These are phyloP conservation scores for Nothura maculosa DNA, from an alignment of 2,797 vertebrate genomes.

Conservation along the genomic window DNA sequence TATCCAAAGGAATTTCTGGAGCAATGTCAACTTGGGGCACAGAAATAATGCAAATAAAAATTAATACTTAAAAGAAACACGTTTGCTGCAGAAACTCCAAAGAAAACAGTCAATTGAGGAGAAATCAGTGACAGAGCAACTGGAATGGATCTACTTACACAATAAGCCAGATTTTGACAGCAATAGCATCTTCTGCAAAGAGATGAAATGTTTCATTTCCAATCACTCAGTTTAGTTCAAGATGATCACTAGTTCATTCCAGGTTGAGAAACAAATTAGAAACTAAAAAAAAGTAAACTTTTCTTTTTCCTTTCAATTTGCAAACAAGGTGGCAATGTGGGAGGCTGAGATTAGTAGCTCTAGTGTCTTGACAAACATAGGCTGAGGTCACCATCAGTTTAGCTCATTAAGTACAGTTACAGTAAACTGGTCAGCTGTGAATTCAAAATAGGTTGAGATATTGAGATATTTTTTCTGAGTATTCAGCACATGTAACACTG, in stretches of 20 bases:
- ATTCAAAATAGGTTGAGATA: neutral
- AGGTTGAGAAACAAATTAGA: constrained; percentile 7
- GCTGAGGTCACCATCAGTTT: neutral
- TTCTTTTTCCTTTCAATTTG: neutral
- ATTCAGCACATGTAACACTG: neutral
- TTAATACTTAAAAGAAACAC: neutral
- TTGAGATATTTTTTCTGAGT: neutral
- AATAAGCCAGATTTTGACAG: constrained; percentile 10
- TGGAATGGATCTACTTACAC: neutral
- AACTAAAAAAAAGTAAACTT: neutral
- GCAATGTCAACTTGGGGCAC: neutral
- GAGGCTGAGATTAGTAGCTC: neutral
- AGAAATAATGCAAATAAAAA: neutral
- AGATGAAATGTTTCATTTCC: neutral
- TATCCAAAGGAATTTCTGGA: neutral
- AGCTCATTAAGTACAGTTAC: neutral
- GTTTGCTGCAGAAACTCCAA: neutral
- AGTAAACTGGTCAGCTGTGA: neutral
- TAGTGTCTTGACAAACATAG: neutral
- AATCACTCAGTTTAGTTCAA: neutral
- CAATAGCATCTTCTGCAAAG: neutral
- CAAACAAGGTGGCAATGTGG: constrained; percentile 3
- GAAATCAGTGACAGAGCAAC: neutral
- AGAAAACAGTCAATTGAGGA: constrained; percentile 10
- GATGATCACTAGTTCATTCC: neutral